These are phyloP conservation scores for Trissonchulus latispiculum DNA, from an alignment of 2,888 invertebrate genomes.

Conservation along the genomic window DNA sequence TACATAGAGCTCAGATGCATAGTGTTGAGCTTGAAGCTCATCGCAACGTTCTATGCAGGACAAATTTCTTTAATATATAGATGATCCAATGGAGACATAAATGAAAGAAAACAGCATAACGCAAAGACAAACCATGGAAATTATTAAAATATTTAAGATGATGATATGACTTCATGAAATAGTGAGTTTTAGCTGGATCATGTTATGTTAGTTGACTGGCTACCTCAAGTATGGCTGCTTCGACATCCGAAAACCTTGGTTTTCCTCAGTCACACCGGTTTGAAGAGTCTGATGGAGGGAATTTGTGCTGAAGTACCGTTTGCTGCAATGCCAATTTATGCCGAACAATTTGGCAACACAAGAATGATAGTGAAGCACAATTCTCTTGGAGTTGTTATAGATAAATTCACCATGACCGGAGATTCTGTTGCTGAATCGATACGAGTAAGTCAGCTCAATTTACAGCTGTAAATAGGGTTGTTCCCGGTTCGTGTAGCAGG, in stretches of 20 bases:
- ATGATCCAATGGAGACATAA: too few relatives aligned
- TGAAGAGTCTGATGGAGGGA: conserved; percentile 26
- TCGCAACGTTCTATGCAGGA: too few relatives aligned
- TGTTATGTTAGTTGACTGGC: conserved; percentile 27
- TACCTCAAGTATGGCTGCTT: conserved; percentile 29
- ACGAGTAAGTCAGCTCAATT: not conserved
- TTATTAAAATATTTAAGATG: too few relatives aligned
- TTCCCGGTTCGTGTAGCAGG: too few relatives aligned
- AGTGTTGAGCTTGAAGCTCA: too few relatives aligned
- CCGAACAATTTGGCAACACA: conserved; percentile 31
- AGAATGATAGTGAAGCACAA: conserved; percentile 7
- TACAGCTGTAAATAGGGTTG: too few relatives aligned
- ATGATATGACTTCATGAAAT: too few relatives aligned
- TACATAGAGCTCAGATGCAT: too few relatives aligned
- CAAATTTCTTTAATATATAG: too few relatives aligned
- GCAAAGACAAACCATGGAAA: too few relatives aligned
- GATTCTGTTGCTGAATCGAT: not conserved
- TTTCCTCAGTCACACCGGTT: conserved; percentile 30
- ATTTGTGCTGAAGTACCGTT: conserved; percentile 30
- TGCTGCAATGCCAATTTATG: conserved; percentile 31
- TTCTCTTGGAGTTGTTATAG: conserved; percentile 2
- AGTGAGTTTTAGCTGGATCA: too few relatives aligned
- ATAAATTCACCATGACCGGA: conserved; percentile 13
- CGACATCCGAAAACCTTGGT: conserved; percentile 26
- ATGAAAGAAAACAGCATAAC: too few relatives aligned